Evolutionary conservation across 1,140 invertebrate genomes (phyloP).

Genomic region (Neomicropteryx cornuta): DNA sequence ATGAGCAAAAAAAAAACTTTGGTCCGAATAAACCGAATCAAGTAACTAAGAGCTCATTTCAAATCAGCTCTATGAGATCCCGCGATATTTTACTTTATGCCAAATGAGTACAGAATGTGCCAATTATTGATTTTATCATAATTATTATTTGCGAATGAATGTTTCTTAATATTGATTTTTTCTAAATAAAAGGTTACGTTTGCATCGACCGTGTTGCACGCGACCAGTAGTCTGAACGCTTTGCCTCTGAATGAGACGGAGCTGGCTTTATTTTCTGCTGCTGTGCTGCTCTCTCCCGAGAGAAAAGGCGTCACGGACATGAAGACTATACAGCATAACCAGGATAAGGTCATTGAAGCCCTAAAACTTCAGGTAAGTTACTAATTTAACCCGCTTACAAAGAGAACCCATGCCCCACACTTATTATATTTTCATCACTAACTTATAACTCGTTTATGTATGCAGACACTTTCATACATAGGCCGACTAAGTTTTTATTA

Average conservation of each 20-base stretch:
- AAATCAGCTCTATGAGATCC: no score
- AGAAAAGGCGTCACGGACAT: constrained; percentile 69
- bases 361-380: constrained; percentile 63
- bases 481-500: no score
- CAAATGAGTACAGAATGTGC: no score
- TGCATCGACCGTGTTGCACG: constrained; percentile 62
- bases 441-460: no score
- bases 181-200: constrained; percentile 51
- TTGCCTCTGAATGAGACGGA: constrained; percentile 81
- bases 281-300: constrained; percentile 73
- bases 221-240: constrained; percentile 66
- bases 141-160: neutral
- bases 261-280: constrained; percentile 78
- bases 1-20: no score
- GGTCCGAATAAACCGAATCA: no score
- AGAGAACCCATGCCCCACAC: neutral
- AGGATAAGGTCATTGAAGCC: constrained; percentile 78
- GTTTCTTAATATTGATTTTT: constrained; percentile 4
- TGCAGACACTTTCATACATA: no score
- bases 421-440: no score
- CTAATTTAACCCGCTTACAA: neutral
- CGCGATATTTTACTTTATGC: no score
- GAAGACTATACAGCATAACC: constrained; percentile 72
- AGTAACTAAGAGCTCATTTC: no score
- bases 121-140: no score